A percentile compares a stretch with the other conserved stretches of the same genome.
Evolutionary conservation across 92 coral and sea anemone species (phyloP).

Genomic region (Desmophyllum pertusum): DNA sequence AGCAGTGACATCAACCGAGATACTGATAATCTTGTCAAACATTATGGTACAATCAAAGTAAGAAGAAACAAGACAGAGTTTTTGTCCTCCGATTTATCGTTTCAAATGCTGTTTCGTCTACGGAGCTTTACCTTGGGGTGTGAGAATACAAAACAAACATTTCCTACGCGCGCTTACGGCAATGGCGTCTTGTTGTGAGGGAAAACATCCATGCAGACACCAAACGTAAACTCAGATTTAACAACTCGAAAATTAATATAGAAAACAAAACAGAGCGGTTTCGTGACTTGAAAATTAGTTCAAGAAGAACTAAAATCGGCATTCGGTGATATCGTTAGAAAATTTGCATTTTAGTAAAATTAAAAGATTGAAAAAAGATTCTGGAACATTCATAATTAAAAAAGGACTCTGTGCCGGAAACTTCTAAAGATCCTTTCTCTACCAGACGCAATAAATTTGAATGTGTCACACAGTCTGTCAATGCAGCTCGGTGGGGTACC

Average conservation of each 20-base stretch:
- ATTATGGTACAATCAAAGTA: neutral
- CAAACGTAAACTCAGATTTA: neutral
- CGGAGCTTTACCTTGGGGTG: slow-evolving; percentile 28
- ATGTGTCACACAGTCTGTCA: slow-evolving; percentile 37
- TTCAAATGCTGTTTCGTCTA: slow-evolving; percentile 40
- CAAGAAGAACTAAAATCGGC: neutral
- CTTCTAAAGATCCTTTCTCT: slow-evolving; percentile 35
- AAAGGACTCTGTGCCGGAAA: slow-evolving; percentile 41
- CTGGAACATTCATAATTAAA: slow-evolving; percentile 36
- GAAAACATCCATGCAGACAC: neutral
- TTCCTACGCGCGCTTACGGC: neutral
- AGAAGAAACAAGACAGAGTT: neutral
- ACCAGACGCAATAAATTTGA: slow-evolving; percentile 36
- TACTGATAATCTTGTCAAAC: neutral
- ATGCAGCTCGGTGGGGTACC: slow-evolving; percentile 32
- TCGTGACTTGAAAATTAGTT: neutral
- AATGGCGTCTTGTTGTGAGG: slow-evolving; percentile 16
- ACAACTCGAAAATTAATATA: neutral
- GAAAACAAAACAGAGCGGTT: neutral
- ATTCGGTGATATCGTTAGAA: neutral
- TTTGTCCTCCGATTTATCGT: neutral
- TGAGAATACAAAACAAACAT: slow-evolving; percentile 24
- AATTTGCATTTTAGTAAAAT: slow-evolving; percentile 25
- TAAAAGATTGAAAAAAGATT: slow-evolving; percentile 5
- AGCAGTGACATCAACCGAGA: neutral